Evolutionary conservation across 1,140 invertebrate species (phyloP).

Genomic region (Cyclina sinensis): DNA sequence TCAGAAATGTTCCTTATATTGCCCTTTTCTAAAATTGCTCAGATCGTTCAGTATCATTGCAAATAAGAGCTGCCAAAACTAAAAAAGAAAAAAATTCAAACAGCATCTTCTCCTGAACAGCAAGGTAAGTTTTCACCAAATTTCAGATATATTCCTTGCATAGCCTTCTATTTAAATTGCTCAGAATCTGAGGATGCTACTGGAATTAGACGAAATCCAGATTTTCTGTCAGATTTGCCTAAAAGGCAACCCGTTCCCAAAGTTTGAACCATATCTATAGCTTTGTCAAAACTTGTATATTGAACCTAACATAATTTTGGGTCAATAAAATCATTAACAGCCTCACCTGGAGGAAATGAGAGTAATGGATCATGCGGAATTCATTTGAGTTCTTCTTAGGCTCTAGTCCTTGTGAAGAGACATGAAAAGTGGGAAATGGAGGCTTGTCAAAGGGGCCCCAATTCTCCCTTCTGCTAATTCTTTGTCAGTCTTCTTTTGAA

Average conservation of each 20-base stretch:
- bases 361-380: conserved; percentile 27
- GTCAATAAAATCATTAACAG: conserved; percentile 39
- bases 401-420: conserved; percentile 22
- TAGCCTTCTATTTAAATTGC: too few relatives aligned
- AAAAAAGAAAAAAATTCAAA: too few relatives aligned
- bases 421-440: neutral
- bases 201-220: conserved; percentile 23
- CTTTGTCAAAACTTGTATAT: conserved; percentile 36
- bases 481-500: conserved; percentile 6
- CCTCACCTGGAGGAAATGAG: neutral
- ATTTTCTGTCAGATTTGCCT: neutral
- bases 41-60: too few relatives aligned
- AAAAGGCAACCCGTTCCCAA: neutral
- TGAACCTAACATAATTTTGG: conserved; percentile 17
- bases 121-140: too few relatives aligned
- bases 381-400: neutral
- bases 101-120: too few relatives aligned
- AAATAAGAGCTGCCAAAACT: too few relatives aligned
- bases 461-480: neutral
- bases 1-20: too few relatives aligned
- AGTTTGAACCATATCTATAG: neutral
- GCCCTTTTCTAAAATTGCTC: too few relatives aligned
- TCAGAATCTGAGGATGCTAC: conserved; percentile 27
- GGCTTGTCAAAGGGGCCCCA: neutral
- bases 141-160: too few relatives aligned